A percentile compares a stretch with the other conserved stretches of the same genome.
Conservation (phyloP, 1,140 invertebrate genomes). For the Campodea augens region DNA sequence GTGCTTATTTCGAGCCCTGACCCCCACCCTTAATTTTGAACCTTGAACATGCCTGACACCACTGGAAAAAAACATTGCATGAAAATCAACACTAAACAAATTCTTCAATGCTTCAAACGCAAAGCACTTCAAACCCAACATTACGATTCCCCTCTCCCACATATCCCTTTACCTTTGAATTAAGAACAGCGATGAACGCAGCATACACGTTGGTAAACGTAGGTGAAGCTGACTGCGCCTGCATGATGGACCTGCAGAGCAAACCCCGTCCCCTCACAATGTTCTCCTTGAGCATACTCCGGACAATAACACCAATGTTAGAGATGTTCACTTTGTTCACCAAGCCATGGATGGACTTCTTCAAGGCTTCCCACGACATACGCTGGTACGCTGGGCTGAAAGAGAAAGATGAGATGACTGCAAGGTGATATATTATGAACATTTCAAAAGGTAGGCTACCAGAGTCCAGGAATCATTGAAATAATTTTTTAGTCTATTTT, state of each 20-base stretch:
- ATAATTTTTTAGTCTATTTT: background rate
- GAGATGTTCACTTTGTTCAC: slow-evolving; percentile 96
- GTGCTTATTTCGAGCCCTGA: too few species aligned
- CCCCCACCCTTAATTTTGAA: too few species aligned
- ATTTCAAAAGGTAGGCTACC: too few species aligned
- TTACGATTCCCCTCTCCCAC: too few species aligned
- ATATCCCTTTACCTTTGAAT: slow-evolving; percentile 72
- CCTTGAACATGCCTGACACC: too few species aligned
- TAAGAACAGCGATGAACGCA: slow-evolving; percentile 80
- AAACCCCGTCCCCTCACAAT: slow-evolving; percentile 85
- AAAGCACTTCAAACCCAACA: too few species aligned
- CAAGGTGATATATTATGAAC: too few species aligned
- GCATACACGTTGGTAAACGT: slow-evolving; percentile 97
- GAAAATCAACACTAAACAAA: too few species aligned
- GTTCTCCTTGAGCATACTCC: slow-evolving; percentile 85
- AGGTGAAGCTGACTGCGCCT: slow-evolving; percentile 89
- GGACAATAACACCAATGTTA: slow-evolving; percentile 83
- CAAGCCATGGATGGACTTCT: slow-evolving; percentile 96
- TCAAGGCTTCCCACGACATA: slow-evolving; percentile 94
- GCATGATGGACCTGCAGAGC: slow-evolving; percentile 77
- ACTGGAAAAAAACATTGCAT: too few species aligned
- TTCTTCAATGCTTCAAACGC: too few species aligned
- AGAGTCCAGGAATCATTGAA: too few species aligned
- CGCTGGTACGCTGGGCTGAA: slow-evolving; percentile 75
- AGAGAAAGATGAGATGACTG: slow-evolving; percentile 8